Evolutionary conservation across 2,797 vertebrate species (phyloP).

Genomic region (Rhynchonycteris naso): DNA sequence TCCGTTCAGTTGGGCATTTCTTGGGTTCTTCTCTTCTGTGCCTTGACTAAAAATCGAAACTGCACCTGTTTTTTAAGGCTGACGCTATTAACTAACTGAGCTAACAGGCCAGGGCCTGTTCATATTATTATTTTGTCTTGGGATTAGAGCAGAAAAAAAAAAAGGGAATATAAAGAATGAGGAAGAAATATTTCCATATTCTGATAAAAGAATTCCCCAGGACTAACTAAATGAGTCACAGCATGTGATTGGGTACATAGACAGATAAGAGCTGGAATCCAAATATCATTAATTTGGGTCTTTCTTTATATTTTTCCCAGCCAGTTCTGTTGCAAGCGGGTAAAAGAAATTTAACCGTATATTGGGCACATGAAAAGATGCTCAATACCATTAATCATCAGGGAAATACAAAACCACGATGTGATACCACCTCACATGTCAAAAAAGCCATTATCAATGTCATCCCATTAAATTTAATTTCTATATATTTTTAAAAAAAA

Average conservation of each 20-base stretch:
- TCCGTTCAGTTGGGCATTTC: no score
- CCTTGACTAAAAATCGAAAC: no score
- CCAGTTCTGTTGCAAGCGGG: neutral
- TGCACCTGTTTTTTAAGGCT: no score
- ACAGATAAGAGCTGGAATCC: neutral
- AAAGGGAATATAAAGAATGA: neutral
- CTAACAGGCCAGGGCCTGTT: no score
- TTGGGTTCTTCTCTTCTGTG: no score
- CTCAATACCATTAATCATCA: neutral
- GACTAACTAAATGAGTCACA: neutral
- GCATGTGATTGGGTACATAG: neutral
- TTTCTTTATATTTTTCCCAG: neutral
- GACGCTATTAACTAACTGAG: no score
- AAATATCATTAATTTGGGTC: neutral
- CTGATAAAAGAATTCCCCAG: neutral
- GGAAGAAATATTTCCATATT: neutral
- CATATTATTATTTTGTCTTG: neutral
- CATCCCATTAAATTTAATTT: no score
- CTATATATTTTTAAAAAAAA: neutral
- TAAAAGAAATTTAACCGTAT: conserved; percentile 10
- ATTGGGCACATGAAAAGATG: neutral
- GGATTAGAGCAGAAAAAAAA: neutral
- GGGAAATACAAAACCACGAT: neutral
- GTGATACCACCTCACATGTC: neutral
- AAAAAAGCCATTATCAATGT: neutral